Base-by-base conservation (phyloP, 2,888 invertebrate species). In the Liopterus haemorrhoidalis region DNA sequence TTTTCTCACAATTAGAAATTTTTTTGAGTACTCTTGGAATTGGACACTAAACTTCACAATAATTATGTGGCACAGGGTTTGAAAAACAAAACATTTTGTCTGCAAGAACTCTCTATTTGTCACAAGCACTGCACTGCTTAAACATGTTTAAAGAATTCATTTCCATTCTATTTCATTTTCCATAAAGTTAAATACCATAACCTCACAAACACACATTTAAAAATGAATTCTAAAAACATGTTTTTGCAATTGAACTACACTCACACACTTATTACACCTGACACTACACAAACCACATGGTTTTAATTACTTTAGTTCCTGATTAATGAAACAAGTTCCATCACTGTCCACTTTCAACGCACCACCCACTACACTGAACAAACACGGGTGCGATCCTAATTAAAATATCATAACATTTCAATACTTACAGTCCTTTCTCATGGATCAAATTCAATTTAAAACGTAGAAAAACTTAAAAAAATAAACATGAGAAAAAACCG, bases 91-190 rank as follows among this genome's bases (percentile, higher is more conserved):
- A 24, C 21, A 20, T 38, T 45, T 39, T 16, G 39, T 52, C 50
- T 49, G 52, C 41, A 52, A 52, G 50, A 52, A 52, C 52, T 52
- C 50, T 52, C 52, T 52, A 52, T 52, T 45, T 52, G 50, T 47
- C 50, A 50, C 50, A 52, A 47, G 39, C 45, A 45, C 45, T 45
- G 45, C 45, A 45, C 45, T 45, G 39, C 39, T 30, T 21, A 16
- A 39, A 31, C 24, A 18, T 39, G 38, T 24, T 19, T 32, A 24
- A 20, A 45, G 27, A 45, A 45, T 39, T 45, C 16, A 31, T 6
- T 31, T 6, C 12, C 12, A 6, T 31, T 31, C 8, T 31, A 14
- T 4, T 15, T 31, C n/a, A n/a, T n/a, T n/a, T n/a, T n/a, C n/a
- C n/a, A n/a, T n/a, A n/a, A n/a, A n/a, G n/a, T n/a, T n/a, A 32